Conservation (phyloP, 23 tunicate species). For the Halocynthia roretzi region DNA sequence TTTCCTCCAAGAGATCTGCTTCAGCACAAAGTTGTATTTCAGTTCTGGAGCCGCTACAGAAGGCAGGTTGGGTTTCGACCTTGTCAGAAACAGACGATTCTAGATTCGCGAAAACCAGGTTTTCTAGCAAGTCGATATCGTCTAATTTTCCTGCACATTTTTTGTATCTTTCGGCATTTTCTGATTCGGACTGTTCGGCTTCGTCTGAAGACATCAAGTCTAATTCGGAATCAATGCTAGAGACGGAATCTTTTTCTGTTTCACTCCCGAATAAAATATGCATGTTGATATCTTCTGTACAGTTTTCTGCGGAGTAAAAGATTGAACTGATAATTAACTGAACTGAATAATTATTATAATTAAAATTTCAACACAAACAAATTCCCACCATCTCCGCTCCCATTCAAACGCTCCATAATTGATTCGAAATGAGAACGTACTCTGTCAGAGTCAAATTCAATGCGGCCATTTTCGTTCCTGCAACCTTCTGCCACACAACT, state of each 20-base stretch:
- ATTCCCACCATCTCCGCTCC: conserved; percentile 29
- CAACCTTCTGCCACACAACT: conserved; percentile 75
- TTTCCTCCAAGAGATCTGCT: background rate
- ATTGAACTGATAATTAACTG: background rate
- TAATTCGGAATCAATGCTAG: background rate
- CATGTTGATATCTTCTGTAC: too few species aligned
- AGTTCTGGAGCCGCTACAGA: background rate
- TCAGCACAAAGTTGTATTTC: background rate
- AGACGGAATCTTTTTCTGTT: background rate
- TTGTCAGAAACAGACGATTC: background rate
- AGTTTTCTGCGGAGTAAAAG: background rate
- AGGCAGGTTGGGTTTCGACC: background rate
- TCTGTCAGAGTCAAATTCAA: conserved; percentile 75
- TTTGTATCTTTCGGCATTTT: background rate
- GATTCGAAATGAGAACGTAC: conserved; percentile 58
- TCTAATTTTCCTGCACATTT: background rate
- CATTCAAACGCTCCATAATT: conserved; percentile 49
- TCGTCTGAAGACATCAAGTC: conserved; percentile 9
- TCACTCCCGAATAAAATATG: background rate
- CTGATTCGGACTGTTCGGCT: conserved; percentile 1
- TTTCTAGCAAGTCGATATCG: background rate
- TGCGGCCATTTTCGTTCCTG: conserved; percentile 56
- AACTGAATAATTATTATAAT: background rate
- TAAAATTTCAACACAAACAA: background rate
- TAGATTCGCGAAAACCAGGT: background rate